Evolutionary conservation across 2,113 vertebrate species (phyloP), one percentile per base, ranked within the genome.

Genomic region (Cebus imitator): DNA sequence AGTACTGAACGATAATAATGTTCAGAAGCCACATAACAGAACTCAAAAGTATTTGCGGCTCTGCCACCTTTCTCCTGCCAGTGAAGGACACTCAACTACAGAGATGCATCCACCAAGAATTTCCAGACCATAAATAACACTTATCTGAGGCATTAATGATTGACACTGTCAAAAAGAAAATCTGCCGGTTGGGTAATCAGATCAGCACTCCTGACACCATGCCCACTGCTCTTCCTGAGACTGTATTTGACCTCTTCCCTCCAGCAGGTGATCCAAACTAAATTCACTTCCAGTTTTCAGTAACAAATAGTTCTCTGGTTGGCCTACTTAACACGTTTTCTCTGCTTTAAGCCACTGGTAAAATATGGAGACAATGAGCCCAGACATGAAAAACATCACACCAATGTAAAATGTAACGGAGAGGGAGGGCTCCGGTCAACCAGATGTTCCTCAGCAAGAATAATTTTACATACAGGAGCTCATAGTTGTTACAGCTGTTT

Each of bases 381-480:
- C 68, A 80, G 35, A 20, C 37, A 5, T 0, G 5, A 30, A n/a
- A 20, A 21, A 18, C 12, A 18, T 0, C 3, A 7, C 5, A 8
- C 27, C 23, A 20, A 30, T 0, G 5, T 23, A 23, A n/a, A n/a
- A 9, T 32, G 27, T 0, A 35, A 11, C 3, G 14, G 9, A 40
- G 17, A 25, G 27, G 58, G n/a, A 20, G 6, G 58, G 61, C 21
- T 86, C 23, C 18, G 25, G 43, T 0, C 4, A 21, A 57, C 40
- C 14, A 21, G 70, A 45, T 21, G 50, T 2, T 58, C 78, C 79
- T 83, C 8, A 30, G 23, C 52, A 68, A 40, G 57, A 58, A 5
- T n/a, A 20, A 48, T 45, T 75, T 79, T 13, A 52, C 10, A 32
- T 2, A 64, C 61, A 48, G 18, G 58, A 2, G 13, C 8, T 52